Percentiles rank a stretch among this genome's conserved stretches.
These are phyloP conservation scores for Diarsia dahlii DNA, from an alignment of 2,888 invertebrate genomes.

Conservation along the genomic window DNA sequence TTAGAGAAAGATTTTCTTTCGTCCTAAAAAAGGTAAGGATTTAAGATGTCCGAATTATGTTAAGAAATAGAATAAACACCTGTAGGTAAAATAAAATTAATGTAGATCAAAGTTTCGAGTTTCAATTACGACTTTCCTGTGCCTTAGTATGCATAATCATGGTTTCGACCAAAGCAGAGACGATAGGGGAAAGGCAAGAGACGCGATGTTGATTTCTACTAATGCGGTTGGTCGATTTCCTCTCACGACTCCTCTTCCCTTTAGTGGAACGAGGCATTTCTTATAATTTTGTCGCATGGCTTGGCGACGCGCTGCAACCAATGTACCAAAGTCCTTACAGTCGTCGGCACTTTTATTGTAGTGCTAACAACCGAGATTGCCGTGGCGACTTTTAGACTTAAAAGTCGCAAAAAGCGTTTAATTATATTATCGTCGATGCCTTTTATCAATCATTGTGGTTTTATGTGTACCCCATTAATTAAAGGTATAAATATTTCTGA, in stretches of 20 bases:
- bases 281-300: neutral
- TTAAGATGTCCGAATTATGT: no score
- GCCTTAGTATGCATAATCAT: no score
- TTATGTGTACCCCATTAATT: conserved; percentile 66
- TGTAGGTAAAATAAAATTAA: no score
- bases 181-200: neutral
- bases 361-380: conserved; percentile 47
- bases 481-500: conserved; percentile 58
- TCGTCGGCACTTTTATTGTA: conserved; percentile 49
- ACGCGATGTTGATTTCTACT: no score
- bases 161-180: neutral
- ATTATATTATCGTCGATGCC: conserved; percentile 65
- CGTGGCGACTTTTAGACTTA: conserved; percentile 50
- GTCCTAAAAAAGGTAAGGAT: no score
- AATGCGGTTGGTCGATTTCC: no score
- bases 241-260: neutral
- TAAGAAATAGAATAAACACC: no score
- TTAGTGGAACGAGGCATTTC: neutral
- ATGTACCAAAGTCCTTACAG: conserved; percentile 25
- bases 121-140: no score
- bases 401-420: conserved; percentile 64
- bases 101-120: no score
- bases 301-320: neutral
- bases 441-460: conserved; percentile 68
- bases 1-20: neutral